phyloP scores from a whole-genome alignment of 1,140 invertebrate genomes.

The Drosophila neocordata region DNA sequence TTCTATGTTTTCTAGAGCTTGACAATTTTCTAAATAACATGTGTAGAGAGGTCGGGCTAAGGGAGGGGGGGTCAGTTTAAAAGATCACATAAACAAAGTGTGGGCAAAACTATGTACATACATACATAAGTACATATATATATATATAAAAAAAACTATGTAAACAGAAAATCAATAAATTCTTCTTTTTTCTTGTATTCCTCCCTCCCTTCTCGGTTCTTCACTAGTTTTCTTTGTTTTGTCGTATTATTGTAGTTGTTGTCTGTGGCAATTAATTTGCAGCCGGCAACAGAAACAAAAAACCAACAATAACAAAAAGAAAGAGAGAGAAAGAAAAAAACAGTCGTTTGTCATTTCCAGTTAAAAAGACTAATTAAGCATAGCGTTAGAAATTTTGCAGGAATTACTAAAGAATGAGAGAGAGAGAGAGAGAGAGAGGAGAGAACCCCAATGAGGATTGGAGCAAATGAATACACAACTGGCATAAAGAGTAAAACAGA shows the following conservation, averaged over 20 bases:
- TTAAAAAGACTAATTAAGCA: conserved; percentile 75
- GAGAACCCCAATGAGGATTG: too few relatives aligned
- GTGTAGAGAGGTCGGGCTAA: neutral
- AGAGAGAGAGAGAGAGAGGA: conserved; percentile 3
- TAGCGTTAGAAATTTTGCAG: conserved; percentile 71
- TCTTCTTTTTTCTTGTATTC: neutral
- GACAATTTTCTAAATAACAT: conserved; percentile 32
- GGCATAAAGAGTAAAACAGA: conserved; percentile 20
- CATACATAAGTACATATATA: too few relatives aligned
- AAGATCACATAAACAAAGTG: neutral
- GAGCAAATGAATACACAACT: neutral
- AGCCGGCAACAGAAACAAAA: conserved; percentile 41
- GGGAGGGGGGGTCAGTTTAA: neutral
- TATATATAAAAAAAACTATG: neutral
- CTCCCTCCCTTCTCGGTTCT: neutral
- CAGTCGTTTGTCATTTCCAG: conserved; percentile 78
- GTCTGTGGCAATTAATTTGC: conserved; percentile 57
- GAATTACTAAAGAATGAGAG: conserved; percentile 22
- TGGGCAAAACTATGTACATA: neutral
- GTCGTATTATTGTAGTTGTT: conserved; percentile 40
- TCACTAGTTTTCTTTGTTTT: conserved; percentile 35
- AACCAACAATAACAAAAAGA: conserved; percentile 20
- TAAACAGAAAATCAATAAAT: conserved; percentile 11
- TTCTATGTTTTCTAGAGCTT: conserved; percentile 69
- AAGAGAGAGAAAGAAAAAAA: conserved; percentile 56